Percentiles rank a stretch among this genome's conserved stretches.
These are phyloP conservation scores for Ypsolopha scabrella DNA, from an alignment of 2,888 invertebrate genomes.

Conservation along the genomic window DNA sequence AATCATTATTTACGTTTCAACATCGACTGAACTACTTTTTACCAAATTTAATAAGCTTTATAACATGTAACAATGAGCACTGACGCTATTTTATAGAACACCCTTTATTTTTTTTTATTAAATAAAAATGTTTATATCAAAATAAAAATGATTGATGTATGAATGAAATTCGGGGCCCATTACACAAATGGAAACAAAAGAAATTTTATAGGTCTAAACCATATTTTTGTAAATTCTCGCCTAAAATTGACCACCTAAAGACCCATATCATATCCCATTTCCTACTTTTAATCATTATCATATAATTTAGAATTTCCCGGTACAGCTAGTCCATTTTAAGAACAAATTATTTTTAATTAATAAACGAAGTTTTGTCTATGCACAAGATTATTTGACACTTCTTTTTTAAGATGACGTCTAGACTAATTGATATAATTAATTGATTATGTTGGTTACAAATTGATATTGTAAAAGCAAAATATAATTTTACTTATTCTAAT, in stretches of 20 bases:
- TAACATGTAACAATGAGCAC: constrained; percentile 51
- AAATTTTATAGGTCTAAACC: no score
- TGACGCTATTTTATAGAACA: constrained; percentile 5
- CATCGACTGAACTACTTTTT: constrained; percentile 37
- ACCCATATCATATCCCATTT: constrained; percentile 10
- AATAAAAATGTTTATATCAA: not conserved
- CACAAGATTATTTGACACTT: constrained; percentile 29
- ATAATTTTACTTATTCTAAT: no score
- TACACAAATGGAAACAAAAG: no score
- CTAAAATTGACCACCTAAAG: constrained; percentile 47
- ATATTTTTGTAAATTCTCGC: constrained; percentile 14
- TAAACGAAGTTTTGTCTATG: constrained; percentile 11
- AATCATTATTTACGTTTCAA: constrained; percentile 23
- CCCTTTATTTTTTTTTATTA: constrained; percentile 6
- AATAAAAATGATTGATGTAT: no score
- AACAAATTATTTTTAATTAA: constrained; percentile 11
- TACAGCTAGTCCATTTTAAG: constrained; percentile 13
- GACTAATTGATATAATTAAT: constrained; percentile 55
- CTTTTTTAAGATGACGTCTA: constrained; percentile 13
- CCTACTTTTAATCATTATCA: constrained; percentile 18
- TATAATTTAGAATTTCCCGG: constrained; percentile 46
- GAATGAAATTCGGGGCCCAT: no score
- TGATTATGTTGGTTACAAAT: constrained; percentile 29
- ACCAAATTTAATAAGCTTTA: constrained; percentile 36
- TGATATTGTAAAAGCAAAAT: no score